Conservation (phyloP, 2,797 vertebrate species). For the Rachycentron canadum region DNA sequence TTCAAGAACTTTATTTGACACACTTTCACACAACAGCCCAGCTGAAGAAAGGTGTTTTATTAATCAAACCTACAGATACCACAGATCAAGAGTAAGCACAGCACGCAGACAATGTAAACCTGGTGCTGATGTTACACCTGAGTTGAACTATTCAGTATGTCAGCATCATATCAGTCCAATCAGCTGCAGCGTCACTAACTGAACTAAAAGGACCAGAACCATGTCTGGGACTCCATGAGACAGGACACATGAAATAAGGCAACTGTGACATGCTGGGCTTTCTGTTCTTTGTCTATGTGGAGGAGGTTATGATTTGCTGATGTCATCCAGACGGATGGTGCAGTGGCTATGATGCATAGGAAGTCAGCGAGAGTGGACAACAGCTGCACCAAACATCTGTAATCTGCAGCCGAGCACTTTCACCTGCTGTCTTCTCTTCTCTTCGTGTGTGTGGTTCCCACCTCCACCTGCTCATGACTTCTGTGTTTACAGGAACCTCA, state of each 20-base stretch:
- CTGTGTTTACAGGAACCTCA: too few relatives aligned
- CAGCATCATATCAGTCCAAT: neutral
- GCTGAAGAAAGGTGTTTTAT: neutral
- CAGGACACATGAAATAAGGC: neutral
- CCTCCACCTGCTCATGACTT: too few relatives aligned
- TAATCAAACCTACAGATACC: neutral
- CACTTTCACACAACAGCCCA: too few relatives aligned
- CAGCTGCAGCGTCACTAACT: neutral
- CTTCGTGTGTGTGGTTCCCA: neutral
- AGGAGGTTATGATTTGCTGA: neutral
- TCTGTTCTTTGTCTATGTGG: neutral
- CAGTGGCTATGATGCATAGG: neutral
- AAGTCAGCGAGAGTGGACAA: too few relatives aligned
- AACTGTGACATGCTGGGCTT: neutral
- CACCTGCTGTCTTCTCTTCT: neutral
- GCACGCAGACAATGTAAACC: neutral
- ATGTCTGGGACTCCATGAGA: neutral
- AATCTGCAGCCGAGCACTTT: slow-evolving; percentile 18
- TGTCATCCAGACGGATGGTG: neutral
- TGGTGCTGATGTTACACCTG: neutral
- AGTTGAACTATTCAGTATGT: neutral
- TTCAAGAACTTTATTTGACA: too few relatives aligned
- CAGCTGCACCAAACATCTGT: neutral
- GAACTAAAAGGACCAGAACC: neutral
- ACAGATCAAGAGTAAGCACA: neutral